Evolutionary conservation across 2,797 vertebrate genomes (phyloP).

Genomic region (Myotis findleyi): DNA sequence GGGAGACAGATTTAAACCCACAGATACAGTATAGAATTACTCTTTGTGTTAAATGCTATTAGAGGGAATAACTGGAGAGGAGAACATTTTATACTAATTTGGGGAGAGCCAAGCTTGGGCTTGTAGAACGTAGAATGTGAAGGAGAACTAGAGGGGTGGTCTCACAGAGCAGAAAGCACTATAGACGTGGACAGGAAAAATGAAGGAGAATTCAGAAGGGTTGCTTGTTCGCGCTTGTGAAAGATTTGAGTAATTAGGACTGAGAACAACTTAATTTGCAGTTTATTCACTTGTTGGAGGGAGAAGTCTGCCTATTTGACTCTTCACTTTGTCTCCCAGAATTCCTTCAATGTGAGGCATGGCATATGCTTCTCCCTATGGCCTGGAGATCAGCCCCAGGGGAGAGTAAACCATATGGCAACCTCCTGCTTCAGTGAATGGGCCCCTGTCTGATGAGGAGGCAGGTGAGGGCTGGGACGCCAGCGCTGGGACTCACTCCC

Average conservation of each 20-base stretch:
- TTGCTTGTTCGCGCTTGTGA: not conserved
- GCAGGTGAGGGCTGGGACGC: not conserved
- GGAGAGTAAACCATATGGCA: not conserved
- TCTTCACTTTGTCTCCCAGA: not conserved
- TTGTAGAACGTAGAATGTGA: not conserved
- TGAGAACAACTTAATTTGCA: not conserved
- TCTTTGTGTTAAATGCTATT: not conserved
- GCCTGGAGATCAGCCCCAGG: not conserved
- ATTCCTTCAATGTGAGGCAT: not conserved
- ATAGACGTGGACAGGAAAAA: not conserved
- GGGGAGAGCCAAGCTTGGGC: not conserved
- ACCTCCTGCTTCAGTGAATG: too few species aligned
- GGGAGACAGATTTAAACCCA: not conserved
- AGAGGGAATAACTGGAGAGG: not conserved
- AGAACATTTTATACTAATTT: not conserved
- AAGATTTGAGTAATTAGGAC: not conserved
- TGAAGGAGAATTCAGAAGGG: not conserved
- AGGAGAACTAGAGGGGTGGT: not conserved
- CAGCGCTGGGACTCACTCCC: not conserved
- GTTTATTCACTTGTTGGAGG: not conserved
- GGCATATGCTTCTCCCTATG: not conserved
- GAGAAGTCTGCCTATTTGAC: not conserved
- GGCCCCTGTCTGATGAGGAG: not conserved
- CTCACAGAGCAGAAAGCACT: not conserved
- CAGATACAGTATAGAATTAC: not conserved